Evolutionary conservation across 2,113 vertebrate species (phyloP).

Genomic region (Elaphurus davidianus): DNA sequence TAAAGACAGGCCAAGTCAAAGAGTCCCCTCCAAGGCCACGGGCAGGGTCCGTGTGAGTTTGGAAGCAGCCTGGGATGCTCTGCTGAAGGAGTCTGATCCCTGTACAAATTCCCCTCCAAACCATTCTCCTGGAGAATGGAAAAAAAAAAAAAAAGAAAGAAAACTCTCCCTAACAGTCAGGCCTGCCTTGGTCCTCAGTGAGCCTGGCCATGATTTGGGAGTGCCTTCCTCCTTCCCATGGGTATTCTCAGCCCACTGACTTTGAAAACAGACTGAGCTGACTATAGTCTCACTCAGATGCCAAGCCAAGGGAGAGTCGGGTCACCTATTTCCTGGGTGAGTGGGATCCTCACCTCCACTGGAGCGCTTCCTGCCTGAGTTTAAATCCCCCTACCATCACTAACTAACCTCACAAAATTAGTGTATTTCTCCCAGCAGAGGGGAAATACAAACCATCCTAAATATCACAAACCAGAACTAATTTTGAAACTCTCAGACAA

Average conservation of each 20-base stretch:
- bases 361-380: not conserved
- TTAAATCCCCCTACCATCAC: not conserved
- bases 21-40: not conserved
- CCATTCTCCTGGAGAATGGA: not conserved
- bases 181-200: not conserved
- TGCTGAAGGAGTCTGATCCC: not conserved
- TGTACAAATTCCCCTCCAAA: conserved; percentile 36
- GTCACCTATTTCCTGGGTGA: not conserved
- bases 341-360: not conserved
- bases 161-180: not conserved
- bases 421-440: conserved; percentile 55
- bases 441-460: conserved; percentile 53
- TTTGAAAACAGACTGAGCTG: not conserved
- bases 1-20: not conserved
- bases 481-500: conserved; percentile 56
- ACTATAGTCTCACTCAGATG: not conserved
- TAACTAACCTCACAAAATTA: conserved; percentile 61
- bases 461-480: conserved; percentile 65
- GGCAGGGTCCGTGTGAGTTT: not conserved
- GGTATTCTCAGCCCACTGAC: not conserved
- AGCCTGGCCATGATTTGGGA: not conserved
- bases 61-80: not conserved
- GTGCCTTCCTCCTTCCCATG: not conserved
- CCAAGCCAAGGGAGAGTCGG: not conserved
- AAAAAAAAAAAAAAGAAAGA: not conserved